Evolutionary conservation across 2,888 invertebrate genomes (phyloP).

Genomic region (Darwinula stevensoni): DNA sequence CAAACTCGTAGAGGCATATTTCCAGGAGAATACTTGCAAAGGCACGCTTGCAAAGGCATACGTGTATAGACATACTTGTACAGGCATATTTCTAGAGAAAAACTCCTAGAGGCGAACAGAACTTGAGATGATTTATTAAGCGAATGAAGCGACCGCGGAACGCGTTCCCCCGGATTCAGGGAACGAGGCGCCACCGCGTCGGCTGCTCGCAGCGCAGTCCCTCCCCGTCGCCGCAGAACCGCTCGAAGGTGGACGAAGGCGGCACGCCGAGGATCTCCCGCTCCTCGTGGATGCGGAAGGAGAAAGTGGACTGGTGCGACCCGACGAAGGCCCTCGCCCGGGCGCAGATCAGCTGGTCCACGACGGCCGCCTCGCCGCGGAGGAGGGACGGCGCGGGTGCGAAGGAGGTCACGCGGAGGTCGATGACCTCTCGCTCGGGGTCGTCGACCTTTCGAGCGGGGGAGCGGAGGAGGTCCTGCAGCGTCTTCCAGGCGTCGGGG

Average conservation of each 20-base stretch:
- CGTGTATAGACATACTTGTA: too few species aligned
- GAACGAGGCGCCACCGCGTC: slow-evolving; percentile 36
- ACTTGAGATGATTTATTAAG: too few species aligned
- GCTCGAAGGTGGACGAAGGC: slow-evolving; percentile 52
- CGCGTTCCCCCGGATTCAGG: too few species aligned
- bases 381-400: neutral
- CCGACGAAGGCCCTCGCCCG: slow-evolving; percentile 55
- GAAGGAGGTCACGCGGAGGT: neutral
- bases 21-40: too few species aligned
- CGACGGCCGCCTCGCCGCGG: slow-evolving; percentile 66
- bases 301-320: slow-evolving; percentile 78
- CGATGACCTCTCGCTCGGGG: neutral
- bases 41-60: too few species aligned
- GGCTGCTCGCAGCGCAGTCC: slow-evolving; percentile 33
- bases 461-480: neutral
- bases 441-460: neutral
- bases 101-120: too few species aligned
- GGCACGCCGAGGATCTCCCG: slow-evolving; percentile 74
- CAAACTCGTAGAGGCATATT: too few species aligned
- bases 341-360: slow-evolving; percentile 85
- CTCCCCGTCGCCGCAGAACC: slow-evolving; percentile 39
- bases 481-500: slow-evolving; percentile 14
- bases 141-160: too few species aligned
- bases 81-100: too few species aligned
- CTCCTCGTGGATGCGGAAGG: slow-evolving; percentile 88